These are phyloP conservation scores for Alaudala cheleensis DNA, from an alignment of 2,113 vertebrate species.

Conservation along the genomic window DNA sequence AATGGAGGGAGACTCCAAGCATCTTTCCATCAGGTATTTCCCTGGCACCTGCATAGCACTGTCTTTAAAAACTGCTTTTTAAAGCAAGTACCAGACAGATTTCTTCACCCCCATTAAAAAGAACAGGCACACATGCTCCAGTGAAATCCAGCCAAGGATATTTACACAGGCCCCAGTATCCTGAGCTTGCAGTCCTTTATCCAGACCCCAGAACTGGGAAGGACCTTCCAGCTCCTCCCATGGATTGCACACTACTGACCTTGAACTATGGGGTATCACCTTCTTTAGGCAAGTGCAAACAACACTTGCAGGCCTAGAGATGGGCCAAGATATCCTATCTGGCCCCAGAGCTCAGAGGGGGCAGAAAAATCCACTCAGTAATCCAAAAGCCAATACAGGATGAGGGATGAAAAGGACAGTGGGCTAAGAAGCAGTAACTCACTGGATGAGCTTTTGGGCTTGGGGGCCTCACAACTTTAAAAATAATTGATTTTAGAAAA, in stretches of 20 bases:
- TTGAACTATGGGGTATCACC: background rate
- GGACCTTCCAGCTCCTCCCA: background rate
- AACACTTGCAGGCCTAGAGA: background rate
- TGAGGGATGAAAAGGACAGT: background rate
- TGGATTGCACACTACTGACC: conserved; percentile 6
- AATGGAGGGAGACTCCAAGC: background rate
- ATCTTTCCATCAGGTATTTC: background rate
- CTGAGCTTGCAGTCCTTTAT: conserved; percentile 14
- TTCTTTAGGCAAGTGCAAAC: conserved; percentile 19
- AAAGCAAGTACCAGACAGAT: background rate
- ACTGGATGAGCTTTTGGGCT: background rate
- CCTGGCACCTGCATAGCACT: background rate
- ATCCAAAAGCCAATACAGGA: background rate
- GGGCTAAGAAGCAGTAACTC: background rate
- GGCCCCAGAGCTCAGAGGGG: background rate
- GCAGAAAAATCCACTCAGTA: background rate
- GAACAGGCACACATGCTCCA: fast-evolving
- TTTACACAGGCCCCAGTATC: background rate
- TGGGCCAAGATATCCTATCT: conserved; percentile 26
- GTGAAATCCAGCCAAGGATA: background rate
- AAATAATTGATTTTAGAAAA: background rate
- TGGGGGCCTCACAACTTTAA: fast-evolving
- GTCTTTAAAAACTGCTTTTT: background rate
- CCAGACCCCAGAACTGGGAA: background rate
- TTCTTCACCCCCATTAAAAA: background rate